Percentiles rank a stretch among this genome's conserved stretches.
Conservation (phyloP, 1,140 invertebrate genomes). For the Zaprionus africanus region DNA sequence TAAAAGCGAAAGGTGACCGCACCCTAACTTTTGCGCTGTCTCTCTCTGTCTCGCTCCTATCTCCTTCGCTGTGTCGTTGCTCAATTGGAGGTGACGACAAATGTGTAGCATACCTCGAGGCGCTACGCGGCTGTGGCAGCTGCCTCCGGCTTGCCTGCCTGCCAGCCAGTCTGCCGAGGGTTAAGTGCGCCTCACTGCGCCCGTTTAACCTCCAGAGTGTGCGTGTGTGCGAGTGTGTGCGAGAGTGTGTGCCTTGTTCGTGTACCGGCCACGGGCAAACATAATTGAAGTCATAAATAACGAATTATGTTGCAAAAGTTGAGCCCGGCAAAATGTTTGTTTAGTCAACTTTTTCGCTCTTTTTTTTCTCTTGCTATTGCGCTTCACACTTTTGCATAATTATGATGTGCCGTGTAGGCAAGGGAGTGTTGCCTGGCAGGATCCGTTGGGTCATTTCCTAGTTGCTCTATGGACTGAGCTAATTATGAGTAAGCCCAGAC, state of each 20-base stretch:
- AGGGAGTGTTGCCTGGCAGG: not conserved
- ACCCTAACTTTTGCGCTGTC: conserved; percentile 26
- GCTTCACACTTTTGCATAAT: conserved; percentile 78
- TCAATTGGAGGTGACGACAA: conserved; percentile 65
- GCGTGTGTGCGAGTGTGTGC: conserved; percentile 37
- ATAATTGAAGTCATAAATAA: conserved; percentile 83
- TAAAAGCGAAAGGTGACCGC: conserved; percentile 58
- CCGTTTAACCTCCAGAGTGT: conserved; percentile 69
- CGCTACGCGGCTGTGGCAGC: conserved; percentile 39
- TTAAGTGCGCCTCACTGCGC: conserved; percentile 67
- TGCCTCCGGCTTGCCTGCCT: conserved; percentile 23
- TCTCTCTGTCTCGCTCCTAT: not conserved
- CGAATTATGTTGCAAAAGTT: conserved; percentile 79
- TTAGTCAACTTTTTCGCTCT: conserved; percentile 58
- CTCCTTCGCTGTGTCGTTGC: conserved; percentile 11
- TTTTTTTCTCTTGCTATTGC: conserved; percentile 20
- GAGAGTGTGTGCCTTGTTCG: conserved; percentile 24
- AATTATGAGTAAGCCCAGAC: conserved; percentile 63
- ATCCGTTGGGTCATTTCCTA: conserved; percentile 48
- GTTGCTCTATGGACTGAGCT: conserved; percentile 52
- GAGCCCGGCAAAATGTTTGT: conserved; percentile 63
- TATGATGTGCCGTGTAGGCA: conserved; percentile 52
- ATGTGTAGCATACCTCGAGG: conserved; percentile 58
- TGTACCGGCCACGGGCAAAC: conserved; percentile 65
- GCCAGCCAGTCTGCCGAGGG: conserved; percentile 38